These are phyloP conservation scores for Synergus japonicus DNA, from an alignment of 2,888 invertebrate genomes.

Conservation along the genomic window DNA sequence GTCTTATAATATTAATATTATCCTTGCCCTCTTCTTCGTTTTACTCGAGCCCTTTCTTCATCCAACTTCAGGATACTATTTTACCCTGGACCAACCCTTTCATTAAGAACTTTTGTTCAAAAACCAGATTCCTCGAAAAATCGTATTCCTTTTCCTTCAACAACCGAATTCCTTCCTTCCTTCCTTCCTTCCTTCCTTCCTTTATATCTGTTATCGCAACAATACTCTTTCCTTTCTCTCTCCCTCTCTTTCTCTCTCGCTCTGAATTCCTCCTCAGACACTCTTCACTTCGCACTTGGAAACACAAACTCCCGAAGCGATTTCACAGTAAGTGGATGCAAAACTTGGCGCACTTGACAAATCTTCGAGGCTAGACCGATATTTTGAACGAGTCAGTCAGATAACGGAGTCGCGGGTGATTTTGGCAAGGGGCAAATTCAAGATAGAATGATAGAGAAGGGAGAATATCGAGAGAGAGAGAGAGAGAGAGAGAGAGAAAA, in stretches of 20 bases:
- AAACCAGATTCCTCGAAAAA: not conserved
- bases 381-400: slow-evolving; percentile 12
- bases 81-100: not conserved
- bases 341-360: slow-evolving; percentile 3
- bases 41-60: not conserved
- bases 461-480: not conserved
- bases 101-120: not conserved
- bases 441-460: not conserved
- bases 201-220: not conserved
- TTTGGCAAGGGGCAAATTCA: not conserved
- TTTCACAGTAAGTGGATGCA: not conserved
- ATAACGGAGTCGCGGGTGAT: slow-evolving; percentile 4
- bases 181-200: not conserved
- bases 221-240: slow-evolving; percentile 35
- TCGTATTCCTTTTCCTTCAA: not conserved
- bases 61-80: slow-evolving; percentile 1
- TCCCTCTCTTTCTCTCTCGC: slow-evolving; percentile 7
- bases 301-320: slow-evolving; percentile 8
- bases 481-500: slow-evolving; percentile 16
- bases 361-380: slow-evolving; percentile 2
- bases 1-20: slow-evolving; percentile 18
- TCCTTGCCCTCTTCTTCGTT: not conserved
- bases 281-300: slow-evolving; percentile 19
- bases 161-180: not conserved
- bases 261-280: slow-evolving; percentile 10